Evolutionary conservation across 2,797 vertebrate species (phyloP).

Genomic region (Neopelma chrysocephalum): DNA sequence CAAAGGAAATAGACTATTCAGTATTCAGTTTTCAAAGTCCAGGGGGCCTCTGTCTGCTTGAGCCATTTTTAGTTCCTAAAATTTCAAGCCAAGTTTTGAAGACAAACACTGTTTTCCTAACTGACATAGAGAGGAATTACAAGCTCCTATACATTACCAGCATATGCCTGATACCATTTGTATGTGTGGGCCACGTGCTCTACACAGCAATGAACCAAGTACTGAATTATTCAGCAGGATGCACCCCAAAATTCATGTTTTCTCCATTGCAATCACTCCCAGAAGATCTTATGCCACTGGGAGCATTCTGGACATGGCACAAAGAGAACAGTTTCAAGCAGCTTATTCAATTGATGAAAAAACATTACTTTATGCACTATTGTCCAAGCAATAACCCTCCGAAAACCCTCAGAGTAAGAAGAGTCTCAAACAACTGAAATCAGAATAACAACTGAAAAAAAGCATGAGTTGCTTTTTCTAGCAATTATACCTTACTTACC

Average conservation of each 20-base stretch:
- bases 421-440: conserved; percentile 27
- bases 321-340: neutral
- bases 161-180: neutral
- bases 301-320: neutral
- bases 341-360: neutral
- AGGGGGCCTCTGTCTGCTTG: neutral
- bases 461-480: conserved; percentile 36
- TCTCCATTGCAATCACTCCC: neutral
- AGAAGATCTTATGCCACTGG: neutral
- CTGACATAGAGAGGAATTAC: neutral
- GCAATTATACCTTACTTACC: conserved; percentile 43
- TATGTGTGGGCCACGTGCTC: neutral
- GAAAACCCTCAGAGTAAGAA: neutral
- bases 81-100: neutral
- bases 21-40: neutral
- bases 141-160: neutral
- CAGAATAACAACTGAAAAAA: conserved; percentile 14
- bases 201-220: neutral
- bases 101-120: neutral
- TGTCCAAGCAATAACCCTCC: neutral
- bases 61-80: neutral
- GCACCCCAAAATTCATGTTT: neutral
- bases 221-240: neutral
- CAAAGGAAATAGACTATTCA: neutral
- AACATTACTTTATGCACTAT: neutral